Evolutionary conservation across 2,888 invertebrate genomes (phyloP), one percentile per base, ranked within the genome.

Genomic region (Flexamia atlantica): DNA sequence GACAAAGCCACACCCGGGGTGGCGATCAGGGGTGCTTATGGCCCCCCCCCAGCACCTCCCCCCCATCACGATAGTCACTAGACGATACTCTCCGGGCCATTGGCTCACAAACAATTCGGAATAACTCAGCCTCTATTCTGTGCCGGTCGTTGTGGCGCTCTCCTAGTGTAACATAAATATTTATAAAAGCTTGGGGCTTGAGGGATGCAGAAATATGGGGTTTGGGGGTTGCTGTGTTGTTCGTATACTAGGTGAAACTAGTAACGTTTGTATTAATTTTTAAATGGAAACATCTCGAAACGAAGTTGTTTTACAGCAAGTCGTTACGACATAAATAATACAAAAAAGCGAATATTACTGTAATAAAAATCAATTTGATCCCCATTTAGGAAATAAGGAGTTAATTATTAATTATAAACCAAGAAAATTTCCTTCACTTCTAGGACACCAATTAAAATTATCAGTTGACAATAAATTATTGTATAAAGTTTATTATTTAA

Each of bases 41-140:
- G 28, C 64, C 64, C 14, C 9, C 28, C 1, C 1, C 53, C 53
- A n/a, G 20, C 53, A 5, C 53, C 46, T 17, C 12, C 46, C 46
- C 46, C 46, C 12, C 46, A 4, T 64, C 9, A 30, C 12, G 14
- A 25, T 30, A 64, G 28, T 30, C 25, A 30, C 64, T 64, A 64
- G 76, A 76, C 36, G 79, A 79, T 79, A 57, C 79, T 32, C 50
- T 36, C 23, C 57, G 79, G 53, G 10, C 79, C 79, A 79, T 79
- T 79, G 57, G 53, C 17, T 79, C 79, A 25, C 50, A 28, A 36
- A 79, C 79, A 79, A 79, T 57, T 42, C 46, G 10, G 74, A 76
- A 76, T 76, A 76, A 46, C 74, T 76, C 46, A 42, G 20, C 46
- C 28, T 23, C 70, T 14, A 70, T 70, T 70, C 70, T 20, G 9